phyloP scores from a whole-genome alignment of 64 coral and sea anemone species.

The Stichodactyla mertensii region DNA sequence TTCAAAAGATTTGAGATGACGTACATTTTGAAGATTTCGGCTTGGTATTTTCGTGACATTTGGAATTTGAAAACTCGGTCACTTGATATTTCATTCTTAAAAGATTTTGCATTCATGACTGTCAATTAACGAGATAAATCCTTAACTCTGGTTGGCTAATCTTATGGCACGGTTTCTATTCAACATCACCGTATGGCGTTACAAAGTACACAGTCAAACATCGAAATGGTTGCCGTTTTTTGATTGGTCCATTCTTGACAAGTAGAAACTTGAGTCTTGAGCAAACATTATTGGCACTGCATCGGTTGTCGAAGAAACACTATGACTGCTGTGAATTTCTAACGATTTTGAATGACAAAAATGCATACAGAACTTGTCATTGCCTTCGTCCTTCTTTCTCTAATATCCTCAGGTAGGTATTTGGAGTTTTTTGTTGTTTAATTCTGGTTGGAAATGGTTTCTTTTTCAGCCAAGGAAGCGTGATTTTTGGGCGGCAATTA shows the following conservation, averaged over 20 bases:
- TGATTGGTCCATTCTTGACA: slow-evolving; percentile 16
- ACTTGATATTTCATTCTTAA: neutral
- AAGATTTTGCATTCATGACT: neutral
- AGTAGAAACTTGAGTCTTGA: neutral
- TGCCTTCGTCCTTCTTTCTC: neutral
- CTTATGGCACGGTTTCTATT: neutral
- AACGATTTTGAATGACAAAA: neutral
- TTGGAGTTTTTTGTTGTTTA: neutral
- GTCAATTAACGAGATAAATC: neutral
- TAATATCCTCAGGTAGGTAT: neutral
- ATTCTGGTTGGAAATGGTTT: neutral
- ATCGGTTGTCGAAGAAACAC: neutral
- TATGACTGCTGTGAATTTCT: neutral
- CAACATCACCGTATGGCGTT: neutral
- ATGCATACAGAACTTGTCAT: neutral
- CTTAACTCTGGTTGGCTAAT: neutral
- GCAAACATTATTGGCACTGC: neutral
- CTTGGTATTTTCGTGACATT: neutral
- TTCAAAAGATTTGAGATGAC: too few relatives aligned
- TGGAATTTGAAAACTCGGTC: neutral
- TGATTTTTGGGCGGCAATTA: neutral
- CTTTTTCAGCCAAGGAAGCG: neutral
- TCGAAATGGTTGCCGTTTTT: neutral
- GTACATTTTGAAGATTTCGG: too few relatives aligned
- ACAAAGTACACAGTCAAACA: neutral